phyloP scores from a whole-genome alignment of 2,888 invertebrate species.

The Epinotia nisella region DNA sequence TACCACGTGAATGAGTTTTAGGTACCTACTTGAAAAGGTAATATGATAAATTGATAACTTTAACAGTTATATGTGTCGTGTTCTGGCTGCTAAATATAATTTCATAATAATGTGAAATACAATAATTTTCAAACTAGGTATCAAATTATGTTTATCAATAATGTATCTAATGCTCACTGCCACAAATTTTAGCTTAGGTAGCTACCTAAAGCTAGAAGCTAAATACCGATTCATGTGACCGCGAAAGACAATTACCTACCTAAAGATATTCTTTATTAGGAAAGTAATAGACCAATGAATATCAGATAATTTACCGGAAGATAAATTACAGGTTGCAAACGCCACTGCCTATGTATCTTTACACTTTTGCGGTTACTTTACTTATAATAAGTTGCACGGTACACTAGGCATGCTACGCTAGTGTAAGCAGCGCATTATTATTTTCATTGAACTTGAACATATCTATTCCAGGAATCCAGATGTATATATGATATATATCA shows the following conservation, averaged over 20 bases:
- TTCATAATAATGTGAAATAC: background rate
- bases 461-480: too few relatives aligned
- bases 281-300: too few relatives aligned
- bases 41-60: slow-evolving; percentile 7
- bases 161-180: background rate
- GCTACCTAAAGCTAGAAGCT: too few relatives aligned
- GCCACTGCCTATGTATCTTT: background rate
- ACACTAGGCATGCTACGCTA: slow-evolving; percentile 3
- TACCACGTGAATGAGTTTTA: too few relatives aligned
- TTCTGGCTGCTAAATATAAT: background rate
- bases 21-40: too few relatives aligned
- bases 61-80: background rate
- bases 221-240: too few relatives aligned
- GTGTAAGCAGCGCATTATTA: background rate
- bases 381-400: background rate
- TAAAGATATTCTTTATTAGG: too few relatives aligned
- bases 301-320: too few relatives aligned
- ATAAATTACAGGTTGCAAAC: too few relatives aligned
- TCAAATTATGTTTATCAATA: background rate
- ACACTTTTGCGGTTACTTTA: background rate
- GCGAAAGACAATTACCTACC: too few relatives aligned
- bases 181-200: background rate
- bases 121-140: background rate
- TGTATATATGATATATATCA: too few relatives aligned
- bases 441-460: too few relatives aligned